Evolutionary conservation across 2,113 vertebrate genomes (phyloP).

Genomic region (Menura novaehollandiae): DNA sequence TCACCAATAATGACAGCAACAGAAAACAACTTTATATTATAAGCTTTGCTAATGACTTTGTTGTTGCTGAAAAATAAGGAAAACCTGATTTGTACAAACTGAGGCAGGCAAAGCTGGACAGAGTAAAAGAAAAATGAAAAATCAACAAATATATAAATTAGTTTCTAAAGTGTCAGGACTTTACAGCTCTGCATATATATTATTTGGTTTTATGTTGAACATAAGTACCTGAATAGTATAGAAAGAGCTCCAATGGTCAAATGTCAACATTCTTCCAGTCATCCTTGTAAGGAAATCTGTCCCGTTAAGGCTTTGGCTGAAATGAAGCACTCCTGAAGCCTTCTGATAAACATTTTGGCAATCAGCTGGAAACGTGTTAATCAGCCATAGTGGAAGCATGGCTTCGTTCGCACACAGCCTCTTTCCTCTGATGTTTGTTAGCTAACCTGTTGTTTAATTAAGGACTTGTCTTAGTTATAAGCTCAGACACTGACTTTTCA

Average conservation of each 20-base stretch:
- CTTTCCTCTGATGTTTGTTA: neutral
- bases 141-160: neutral
- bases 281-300: neutral
- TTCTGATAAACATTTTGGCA: neutral
- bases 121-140: neutral
- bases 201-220: neutral
- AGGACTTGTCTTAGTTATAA: constrained; percentile 4
- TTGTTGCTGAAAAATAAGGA: neutral
- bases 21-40: constrained; percentile 28
- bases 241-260: neutral
- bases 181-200: neutral
- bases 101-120: neutral
- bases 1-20: neutral
- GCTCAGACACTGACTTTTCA: neutral
- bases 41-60: constrained; percentile 30
- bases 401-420: neutral
- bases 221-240: neutral
- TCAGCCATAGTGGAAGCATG: neutral
- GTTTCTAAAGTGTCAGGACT: neutral
- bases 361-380: neutral
- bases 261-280: neutral
- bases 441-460: constrained; percentile 39
- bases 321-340: neutral
- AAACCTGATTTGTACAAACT: neutral
- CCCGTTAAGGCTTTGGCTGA: neutral